These are phyloP conservation scores for Fragum whitleyi DNA, from an alignment of 2,888 invertebrate genomes.

Conservation along the genomic window DNA sequence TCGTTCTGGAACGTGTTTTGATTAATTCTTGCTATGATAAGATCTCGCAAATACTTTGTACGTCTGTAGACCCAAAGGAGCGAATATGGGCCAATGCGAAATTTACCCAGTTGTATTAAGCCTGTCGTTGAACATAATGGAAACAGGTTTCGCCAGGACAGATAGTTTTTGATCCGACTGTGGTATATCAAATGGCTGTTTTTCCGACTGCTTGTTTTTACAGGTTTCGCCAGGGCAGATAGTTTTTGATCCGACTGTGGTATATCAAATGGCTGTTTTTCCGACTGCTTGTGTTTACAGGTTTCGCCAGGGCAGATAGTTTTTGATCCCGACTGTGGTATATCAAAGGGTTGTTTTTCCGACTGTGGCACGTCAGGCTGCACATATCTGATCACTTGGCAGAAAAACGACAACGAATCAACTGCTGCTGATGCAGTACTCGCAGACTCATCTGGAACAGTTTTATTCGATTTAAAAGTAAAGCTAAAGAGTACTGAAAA, in stretches of 20 bases:
- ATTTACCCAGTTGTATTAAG: too few species aligned
- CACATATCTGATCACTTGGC: conserved; percentile 64
- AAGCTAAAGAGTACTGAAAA: conserved; percentile 23
- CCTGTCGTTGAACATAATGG: too few species aligned
- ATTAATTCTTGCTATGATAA: too few species aligned
- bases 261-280: conserved; percentile 63
- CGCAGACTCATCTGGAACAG: conserved; percentile 23
- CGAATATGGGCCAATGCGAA: too few species aligned
- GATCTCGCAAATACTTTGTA: too few species aligned
- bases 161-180: conserved; percentile 58
- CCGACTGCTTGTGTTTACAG: conserved; percentile 62
- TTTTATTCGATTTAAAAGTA: conserved; percentile 50
- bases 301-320: conserved; percentile 29
- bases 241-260: conserved; percentile 60
- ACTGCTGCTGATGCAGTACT: neutral
- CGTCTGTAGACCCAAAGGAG: too few species aligned
- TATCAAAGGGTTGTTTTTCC: conserved; percentile 65
- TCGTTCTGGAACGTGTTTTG: too few species aligned
- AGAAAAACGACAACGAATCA: conserved; percentile 6
- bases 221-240: conserved; percentile 33
- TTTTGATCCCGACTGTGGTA: conserved; percentile 61
- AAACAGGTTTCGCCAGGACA: conserved; percentile 14
- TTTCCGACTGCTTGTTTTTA: conserved; percentile 64
- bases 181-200: conserved; percentile 66
- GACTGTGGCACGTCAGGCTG: conserved; percentile 58